These are phyloP conservation scores for Steinernema hermaphroditum DNA, from an alignment of 2,888 invertebrate species.

Conservation along the genomic window DNA sequence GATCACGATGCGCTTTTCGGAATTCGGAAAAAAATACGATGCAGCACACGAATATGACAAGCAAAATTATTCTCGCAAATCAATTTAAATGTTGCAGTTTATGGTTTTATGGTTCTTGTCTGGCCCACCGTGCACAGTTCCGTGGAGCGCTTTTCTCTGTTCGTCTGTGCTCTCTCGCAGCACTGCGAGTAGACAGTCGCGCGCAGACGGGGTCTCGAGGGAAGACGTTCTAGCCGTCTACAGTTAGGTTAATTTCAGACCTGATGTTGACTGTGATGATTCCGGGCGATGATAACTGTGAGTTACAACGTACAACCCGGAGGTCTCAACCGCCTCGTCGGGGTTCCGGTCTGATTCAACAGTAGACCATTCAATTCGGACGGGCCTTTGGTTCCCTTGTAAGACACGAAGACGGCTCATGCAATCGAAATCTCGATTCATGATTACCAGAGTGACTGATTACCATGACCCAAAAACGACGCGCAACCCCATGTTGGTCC, in stretches of 20 bases:
- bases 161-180: constrained; percentile 37
- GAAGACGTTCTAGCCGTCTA: not conserved
- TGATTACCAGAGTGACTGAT: too few species aligned
- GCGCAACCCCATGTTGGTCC: not conserved
- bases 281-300: not conserved
- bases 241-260: constrained; percentile 27
- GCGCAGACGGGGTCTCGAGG: not conserved
- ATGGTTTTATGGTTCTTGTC: too few species aligned
- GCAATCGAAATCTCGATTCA: not conserved
- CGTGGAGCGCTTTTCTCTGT: too few species aligned
- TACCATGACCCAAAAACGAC: too few species aligned
- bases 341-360: constrained; percentile 4
- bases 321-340: not conserved
- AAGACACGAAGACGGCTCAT: not conserved
- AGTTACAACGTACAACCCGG: constrained; percentile 4
- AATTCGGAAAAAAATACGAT: too few species aligned
- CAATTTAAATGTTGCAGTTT: too few species aligned
- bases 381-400: not conserved
- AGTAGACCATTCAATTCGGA: not conserved
- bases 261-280: constrained; percentile 29
- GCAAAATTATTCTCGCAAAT: not conserved
- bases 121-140: too few species aligned
- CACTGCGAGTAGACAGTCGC: not conserved
- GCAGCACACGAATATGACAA: too few species aligned
- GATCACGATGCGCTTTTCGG: too few species aligned